Evolutionary conservation across 2,888 invertebrate genomes (phyloP).

Genomic region (Arenicola marina): DNA sequence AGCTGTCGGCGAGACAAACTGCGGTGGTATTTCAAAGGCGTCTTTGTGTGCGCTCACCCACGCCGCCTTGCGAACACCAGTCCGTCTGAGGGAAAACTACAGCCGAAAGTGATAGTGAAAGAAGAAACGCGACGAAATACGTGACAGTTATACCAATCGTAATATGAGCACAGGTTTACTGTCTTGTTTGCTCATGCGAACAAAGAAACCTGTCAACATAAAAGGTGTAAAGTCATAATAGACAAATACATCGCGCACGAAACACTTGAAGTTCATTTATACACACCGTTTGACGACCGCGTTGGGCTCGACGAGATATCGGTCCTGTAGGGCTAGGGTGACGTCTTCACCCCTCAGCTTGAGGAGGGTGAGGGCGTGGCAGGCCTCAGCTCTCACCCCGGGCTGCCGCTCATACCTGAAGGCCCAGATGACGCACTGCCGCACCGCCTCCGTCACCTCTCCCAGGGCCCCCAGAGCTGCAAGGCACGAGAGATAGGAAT

Average conservation of each 20-base stretch:
- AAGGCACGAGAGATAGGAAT: not conserved
- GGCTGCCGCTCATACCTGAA: constrained; percentile 55
- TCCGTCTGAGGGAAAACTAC: too few relatives aligned
- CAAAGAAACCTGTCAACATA: too few relatives aligned
- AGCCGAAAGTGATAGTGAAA: too few relatives aligned
- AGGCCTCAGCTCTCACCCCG: constrained; percentile 58
- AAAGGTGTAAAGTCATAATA: too few relatives aligned
- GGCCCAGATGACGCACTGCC: constrained; percentile 56
- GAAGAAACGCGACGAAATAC: too few relatives aligned
- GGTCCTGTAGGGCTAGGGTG: constrained; percentile 53
- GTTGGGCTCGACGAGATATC: constrained; percentile 55
- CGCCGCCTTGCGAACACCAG: too few relatives aligned
- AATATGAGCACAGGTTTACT: not conserved
- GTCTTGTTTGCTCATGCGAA: too few relatives aligned
- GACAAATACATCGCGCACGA: too few relatives aligned
- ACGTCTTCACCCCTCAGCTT: constrained; percentile 48
- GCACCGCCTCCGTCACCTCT: constrained; percentile 42
- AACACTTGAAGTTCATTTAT: too few relatives aligned
- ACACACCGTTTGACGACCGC: constrained; percentile 54
- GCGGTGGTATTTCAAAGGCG: too few relatives aligned
- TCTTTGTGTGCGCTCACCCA: too few relatives aligned
- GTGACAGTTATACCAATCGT: not conserved
- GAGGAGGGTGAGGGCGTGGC: constrained; percentile 51
- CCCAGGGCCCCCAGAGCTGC: constrained; percentile 57
- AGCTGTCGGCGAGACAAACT: too few relatives aligned